Evolutionary conservation across 92 coral and sea anemone species (phyloP).

Genomic region (Phymanthus crucifer): DNA sequence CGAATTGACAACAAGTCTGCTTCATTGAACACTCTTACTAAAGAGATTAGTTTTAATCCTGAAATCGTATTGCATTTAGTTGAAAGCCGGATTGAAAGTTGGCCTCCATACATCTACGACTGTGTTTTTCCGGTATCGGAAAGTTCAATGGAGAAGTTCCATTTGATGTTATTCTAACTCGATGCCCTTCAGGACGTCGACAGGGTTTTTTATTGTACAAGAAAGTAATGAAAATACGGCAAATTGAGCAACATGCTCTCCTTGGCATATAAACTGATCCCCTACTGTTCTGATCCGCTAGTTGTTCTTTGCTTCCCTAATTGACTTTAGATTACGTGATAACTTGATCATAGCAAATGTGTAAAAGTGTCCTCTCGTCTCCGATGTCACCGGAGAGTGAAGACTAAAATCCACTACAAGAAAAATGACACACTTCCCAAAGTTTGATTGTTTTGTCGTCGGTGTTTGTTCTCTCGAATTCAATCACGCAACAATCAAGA

Average conservation of each 20-base stretch:
- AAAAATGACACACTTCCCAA: background rate
- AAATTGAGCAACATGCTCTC: background rate
- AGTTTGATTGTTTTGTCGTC: background rate
- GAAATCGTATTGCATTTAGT: constrained; percentile 12
- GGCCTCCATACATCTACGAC: background rate
- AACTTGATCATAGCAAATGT: background rate
- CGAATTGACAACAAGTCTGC: constrained; percentile 14
- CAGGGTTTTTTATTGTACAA: background rate
- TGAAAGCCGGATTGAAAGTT: constrained; percentile 8
- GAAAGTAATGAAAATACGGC: background rate
- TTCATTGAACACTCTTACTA: background rate
- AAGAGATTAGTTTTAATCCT: constrained; percentile 29
- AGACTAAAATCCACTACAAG: background rate
- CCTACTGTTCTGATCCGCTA: constrained; percentile 1
- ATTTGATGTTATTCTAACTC: background rate
- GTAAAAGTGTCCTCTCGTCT: background rate
- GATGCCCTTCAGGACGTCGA: background rate
- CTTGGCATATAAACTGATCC: background rate
- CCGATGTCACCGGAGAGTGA: background rate
- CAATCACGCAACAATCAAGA: background rate
- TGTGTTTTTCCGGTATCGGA: background rate
- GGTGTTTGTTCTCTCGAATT: background rate
- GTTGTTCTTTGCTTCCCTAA: background rate
- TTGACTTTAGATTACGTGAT: background rate
- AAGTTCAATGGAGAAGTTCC: background rate